These are phyloP conservation scores for Procavia capensis DNA, from an alignment of 2,113 vertebrate species.

Conservation along the genomic window DNA sequence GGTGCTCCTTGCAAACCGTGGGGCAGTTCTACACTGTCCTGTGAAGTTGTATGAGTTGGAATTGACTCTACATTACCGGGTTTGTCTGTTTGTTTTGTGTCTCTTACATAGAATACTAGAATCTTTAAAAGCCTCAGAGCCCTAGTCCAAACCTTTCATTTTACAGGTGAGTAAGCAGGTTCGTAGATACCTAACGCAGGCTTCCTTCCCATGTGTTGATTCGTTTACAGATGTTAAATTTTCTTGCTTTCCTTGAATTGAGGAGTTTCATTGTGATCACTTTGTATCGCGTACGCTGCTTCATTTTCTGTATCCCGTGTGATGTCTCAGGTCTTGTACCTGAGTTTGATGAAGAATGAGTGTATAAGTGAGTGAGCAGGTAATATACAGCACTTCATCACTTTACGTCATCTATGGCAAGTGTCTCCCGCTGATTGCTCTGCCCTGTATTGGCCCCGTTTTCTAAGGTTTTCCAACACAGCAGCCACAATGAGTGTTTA, in stretches of 20 bases:
- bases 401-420: too few species aligned
- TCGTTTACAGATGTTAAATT: neutral
- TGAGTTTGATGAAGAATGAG: neutral
- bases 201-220: neutral
- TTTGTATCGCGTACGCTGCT: too few species aligned
- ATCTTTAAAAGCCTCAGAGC: neutral
- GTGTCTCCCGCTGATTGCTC: neutral
- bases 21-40: too few species aligned
- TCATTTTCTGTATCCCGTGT: too few species aligned
- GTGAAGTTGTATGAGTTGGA: too few species aligned
- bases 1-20: too few species aligned
- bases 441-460: neutral
- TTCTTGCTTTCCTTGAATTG: neutral
- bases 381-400: too few species aligned
- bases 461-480: too few species aligned
- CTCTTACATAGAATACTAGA: neutral
- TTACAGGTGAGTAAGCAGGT: neutral
- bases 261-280: neutral
- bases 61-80: too few species aligned
- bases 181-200: neutral
- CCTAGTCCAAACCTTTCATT: neutral
- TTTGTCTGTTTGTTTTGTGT: too few species aligned
- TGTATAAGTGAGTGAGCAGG: neutral
- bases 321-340: neutral
- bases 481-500: neutral